phyloP scores from a whole-genome alignment of 1,140 invertebrate species.

The Varroa destructor region DNA sequence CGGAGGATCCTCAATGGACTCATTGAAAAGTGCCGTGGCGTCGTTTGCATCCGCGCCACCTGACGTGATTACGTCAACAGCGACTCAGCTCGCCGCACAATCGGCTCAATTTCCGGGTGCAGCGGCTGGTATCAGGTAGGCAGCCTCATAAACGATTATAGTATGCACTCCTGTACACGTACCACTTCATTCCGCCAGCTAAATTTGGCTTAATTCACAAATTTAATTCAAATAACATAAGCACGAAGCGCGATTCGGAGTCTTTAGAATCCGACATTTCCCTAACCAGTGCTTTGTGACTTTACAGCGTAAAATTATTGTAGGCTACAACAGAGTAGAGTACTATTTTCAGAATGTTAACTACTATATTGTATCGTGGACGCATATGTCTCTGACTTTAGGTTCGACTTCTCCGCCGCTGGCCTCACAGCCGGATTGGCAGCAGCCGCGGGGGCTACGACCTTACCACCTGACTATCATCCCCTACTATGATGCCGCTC shows the following conservation, averaged over 20 bases:
- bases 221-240: no score
- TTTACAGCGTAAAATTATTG: no score
- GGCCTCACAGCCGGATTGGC: constrained; percentile 18
- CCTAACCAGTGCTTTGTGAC: no score
- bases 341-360: not conserved
- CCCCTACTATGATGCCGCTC: constrained; percentile 12
- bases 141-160: no score
- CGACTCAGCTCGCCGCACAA: constrained; percentile 21
- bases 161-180: no score
- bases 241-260: no score
- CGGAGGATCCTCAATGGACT: constrained; percentile 24
- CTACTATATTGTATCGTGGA: not conserved
- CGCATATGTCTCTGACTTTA: not conserved
- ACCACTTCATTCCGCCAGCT: no score
- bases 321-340: not conserved
- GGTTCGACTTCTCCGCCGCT: constrained; percentile 18
- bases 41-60: constrained; percentile 14
- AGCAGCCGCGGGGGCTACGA: constrained; percentile 5
- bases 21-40: constrained; percentile 23
- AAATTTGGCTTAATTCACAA: no score
- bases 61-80: constrained; percentile 20
- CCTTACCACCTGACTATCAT: constrained; percentile 10
- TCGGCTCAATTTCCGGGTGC: not conserved
- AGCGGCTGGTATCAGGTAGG: no score
- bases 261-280: no score